Conservation (phyloP, 2,113 vertebrate species). For the Ranitomeya variabilis region DNA sequence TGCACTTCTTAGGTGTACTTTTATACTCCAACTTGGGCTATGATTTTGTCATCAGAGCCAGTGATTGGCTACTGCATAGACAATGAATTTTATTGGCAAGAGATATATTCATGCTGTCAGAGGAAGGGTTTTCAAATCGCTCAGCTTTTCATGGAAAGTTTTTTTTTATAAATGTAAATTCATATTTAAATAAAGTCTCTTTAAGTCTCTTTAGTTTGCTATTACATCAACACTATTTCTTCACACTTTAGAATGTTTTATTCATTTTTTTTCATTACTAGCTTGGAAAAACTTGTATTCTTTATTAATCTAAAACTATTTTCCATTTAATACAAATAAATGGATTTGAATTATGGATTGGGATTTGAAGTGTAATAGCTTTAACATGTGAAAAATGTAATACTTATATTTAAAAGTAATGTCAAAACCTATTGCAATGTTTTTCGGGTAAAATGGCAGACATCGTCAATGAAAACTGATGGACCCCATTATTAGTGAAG, state of each 20-base stretch:
- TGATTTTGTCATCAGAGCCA: constrained; percentile 89
- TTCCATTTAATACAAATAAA: too few relatives aligned
- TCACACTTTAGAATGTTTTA: neutral
- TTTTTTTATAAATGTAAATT: neutral
- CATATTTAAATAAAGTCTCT: neutral
- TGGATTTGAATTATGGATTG: too few relatives aligned
- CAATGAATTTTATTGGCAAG: constrained; percentile 93
- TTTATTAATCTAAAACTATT: too few relatives aligned
- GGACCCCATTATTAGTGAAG: too few relatives aligned
- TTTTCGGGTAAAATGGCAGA: too few relatives aligned
- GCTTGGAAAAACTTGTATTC: neutral
- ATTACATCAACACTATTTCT: neutral
- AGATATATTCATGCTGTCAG: constrained; percentile 82
- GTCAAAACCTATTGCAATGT: too few relatives aligned
- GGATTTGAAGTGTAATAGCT: too few relatives aligned
- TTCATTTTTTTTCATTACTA: neutral
- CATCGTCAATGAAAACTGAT: too few relatives aligned
- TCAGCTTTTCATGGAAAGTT: neutral
- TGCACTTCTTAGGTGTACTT: constrained; percentile 90
- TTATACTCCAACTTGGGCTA: constrained; percentile 93
- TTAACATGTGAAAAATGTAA: too few relatives aligned
- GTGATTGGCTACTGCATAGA: constrained; percentile 93
- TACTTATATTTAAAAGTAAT: too few relatives aligned
- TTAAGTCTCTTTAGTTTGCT: neutral
- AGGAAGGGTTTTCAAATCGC: constrained; percentile 56